Evolutionary conservation across 2,797 vertebrate genomes (phyloP), one percentile per base, ranked within the genome.

Genomic region (Phrynocephalus guinanensis): DNA sequence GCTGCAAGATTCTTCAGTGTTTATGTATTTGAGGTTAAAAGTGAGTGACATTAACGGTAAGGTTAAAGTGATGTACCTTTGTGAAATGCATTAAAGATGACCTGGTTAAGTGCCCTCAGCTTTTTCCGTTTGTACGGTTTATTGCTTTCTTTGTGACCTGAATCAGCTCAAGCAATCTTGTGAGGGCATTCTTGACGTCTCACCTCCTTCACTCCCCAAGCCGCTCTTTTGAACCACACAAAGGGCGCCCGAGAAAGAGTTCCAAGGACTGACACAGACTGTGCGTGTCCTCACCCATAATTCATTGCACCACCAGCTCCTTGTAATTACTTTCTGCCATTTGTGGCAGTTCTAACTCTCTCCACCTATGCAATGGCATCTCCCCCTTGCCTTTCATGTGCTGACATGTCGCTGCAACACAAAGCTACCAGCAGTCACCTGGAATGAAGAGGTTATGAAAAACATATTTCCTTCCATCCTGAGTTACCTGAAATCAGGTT

Each of bases 311-410:
- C 93, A 91, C 91, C 93, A 33, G 93, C 94, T 89, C 90, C 83
- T 78, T 89, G 94, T 95, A 95, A 95, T 95, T 95, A 94, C 89
- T 94, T 88, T 93, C 92, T 95, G 92, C 91, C 92, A 91, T 92
- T 94, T 91, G 89, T 90, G 92, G 91, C 88, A 90, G 90, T 92
- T 89, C 56, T 91, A 92, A 92, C 91, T 91, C 90, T 93, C 92
- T 94, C 93, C 93, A 91, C 95, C 93, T 93, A 94, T 93, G 89
- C 86, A 91, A 88, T 78, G 91, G 92, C 94, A 95, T 93, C 91
- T 92, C 90, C 94, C 86, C 91, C 83, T 94, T 91, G 83, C 88
- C 87, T 93, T 93, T 95, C 0, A 0, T 92, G 85, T 85, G 91
- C 93, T 92, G 92, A 94, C 91, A 90, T 10, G 88, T 93, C 90